Conservation (phyloP, 2,113 vertebrate genomes). For the Crotalus viridis region DNA sequence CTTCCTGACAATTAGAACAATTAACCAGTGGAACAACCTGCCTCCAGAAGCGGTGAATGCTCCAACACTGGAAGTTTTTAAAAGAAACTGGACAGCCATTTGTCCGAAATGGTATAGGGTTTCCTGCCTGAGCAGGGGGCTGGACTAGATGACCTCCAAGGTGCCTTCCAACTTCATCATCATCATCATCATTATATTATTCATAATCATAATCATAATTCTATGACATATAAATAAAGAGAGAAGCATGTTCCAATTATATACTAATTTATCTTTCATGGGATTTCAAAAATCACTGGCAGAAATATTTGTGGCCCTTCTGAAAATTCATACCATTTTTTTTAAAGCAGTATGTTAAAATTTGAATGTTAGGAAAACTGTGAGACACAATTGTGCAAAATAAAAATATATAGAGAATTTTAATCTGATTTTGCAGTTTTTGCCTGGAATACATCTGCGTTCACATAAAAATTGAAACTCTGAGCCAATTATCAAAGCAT, state of each 20-base stretch:
- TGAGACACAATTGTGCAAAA: background rate
- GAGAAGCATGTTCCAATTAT: background rate
- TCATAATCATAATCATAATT: no score
- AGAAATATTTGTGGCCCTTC: background rate
- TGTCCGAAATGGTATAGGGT: no score
- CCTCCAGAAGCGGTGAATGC: no score
- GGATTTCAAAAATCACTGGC: conserved; percentile 16
- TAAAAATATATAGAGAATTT: background rate
- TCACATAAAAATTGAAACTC: background rate
- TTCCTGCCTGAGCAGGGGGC: no score
- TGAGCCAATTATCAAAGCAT: background rate
- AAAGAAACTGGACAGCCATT: no score
- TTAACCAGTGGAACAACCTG: no score
- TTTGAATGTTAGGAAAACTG: background rate
- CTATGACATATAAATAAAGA: background rate
- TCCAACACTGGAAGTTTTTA: no score
- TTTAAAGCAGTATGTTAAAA: background rate
- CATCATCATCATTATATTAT: no score
- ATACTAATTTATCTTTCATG: background rate
- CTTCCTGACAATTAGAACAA: no score
- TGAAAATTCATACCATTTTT: conserved; percentile 3
- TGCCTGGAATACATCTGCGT: background rate
- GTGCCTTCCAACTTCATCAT: no score
- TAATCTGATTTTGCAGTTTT: background rate
- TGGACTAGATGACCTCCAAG: no score